Evolutionary conservation across 1,140 invertebrate genomes (phyloP).

Genomic region (Caenorhabditis remanei): DNA sequence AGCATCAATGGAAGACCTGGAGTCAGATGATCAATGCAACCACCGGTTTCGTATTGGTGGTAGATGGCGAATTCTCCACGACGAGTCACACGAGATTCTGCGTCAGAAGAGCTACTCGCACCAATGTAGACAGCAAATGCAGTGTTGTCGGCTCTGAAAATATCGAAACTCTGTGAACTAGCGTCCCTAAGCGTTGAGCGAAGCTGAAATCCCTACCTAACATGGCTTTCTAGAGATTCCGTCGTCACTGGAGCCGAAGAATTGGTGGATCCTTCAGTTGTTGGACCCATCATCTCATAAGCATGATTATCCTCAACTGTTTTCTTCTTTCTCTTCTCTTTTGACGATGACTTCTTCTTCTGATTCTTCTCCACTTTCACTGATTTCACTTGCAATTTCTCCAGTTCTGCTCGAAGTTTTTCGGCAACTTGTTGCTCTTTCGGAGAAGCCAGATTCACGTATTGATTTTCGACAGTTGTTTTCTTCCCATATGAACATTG

Average conservation of each 20-base stretch:
- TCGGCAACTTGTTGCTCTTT: background rate
- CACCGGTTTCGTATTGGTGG: background rate
- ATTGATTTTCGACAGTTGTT: background rate
- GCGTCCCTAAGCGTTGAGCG: too few relatives aligned
- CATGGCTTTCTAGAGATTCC: slow-evolving; percentile 4
- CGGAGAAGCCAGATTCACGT: slow-evolving; percentile 8
- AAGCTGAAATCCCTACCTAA: background rate
- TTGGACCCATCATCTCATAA: background rate
- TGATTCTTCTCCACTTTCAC: background rate
- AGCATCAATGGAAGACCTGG: slow-evolving; percentile 4
- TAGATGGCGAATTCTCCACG: slow-evolving; percentile 43
- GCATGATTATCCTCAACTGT: background rate
- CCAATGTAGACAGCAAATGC: background rate
- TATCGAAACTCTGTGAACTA: background rate
- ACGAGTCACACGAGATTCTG: background rate
- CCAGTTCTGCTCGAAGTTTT: background rate
- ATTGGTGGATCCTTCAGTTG: background rate
- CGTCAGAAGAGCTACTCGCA: background rate
- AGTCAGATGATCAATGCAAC: background rate
- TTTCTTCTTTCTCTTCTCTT: slow-evolving; percentile 40
- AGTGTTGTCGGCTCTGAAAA: slow-evolving; percentile 7
- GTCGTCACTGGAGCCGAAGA: slow-evolving; percentile 2
- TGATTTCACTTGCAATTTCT: background rate
- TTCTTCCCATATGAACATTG: slow-evolving; percentile 19
- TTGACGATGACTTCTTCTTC: background rate